Base-by-base conservation (phyloP, 1,140 invertebrate genomes). In the Tribolium madens region DNA sequence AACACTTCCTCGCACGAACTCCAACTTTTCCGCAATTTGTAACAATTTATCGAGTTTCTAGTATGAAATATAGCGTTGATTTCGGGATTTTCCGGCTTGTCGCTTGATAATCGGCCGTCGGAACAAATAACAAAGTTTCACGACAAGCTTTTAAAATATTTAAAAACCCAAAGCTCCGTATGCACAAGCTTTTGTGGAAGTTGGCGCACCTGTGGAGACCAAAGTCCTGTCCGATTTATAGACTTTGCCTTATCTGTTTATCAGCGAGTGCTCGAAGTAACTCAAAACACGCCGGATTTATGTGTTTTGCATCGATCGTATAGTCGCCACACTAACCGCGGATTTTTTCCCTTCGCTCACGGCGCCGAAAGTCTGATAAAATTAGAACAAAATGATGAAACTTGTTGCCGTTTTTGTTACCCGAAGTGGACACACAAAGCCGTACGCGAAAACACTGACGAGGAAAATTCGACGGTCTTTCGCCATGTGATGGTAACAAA, bases 401-500 rank as follows among this genome's bases (percentile, higher is more conserved):
- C 36, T 42, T 42, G 36, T 42, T 42, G 36, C 9, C 36, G 36
- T 42, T 42, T 42, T 42, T 42, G 36, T 42, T 42, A 42, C 36
- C n/a, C 36, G 36, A 42, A 10, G 36, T 42, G 13, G 13, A 50
- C 48, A 64, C 36, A 64, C 12, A 12, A 64, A 9, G 57, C 26
- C 26, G 21, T 12, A 9, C 21, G 36, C 36, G 36, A 42, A 42
- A 42, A 42, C n/a, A 42, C 36, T 42, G 26, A 33, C 21, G n/a
- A 4, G 18, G 57, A 14, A 64, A 64, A 64, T 12, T 64, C 57
- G 26, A 64, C 21, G 21, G 31, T 64, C 57, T 21, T 60, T 60
- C 13, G 57, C 57, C 57, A 64, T 64, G 57, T 64, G 57, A 64
- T 64, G 26, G 57, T 18, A 18, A 14, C 57, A 64, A 64, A 64